Percentiles rank a stretch among this genome's conserved stretches.
phyloP scores from a whole-genome alignment of 2,113 vertebrate genomes.

The Sprattus sprattus region DNA sequence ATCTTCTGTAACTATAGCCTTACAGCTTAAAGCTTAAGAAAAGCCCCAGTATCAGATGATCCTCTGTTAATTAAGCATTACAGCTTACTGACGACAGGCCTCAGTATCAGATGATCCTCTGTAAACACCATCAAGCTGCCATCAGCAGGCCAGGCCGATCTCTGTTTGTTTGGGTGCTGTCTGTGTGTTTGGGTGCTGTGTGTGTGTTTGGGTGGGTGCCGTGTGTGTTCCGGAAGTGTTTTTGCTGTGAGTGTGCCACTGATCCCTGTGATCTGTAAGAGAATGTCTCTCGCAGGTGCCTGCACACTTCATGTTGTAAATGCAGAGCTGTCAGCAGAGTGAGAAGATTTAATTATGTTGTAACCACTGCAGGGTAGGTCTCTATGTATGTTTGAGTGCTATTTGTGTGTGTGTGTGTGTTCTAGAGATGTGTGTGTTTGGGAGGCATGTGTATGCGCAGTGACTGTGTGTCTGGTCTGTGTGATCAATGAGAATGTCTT shows the following conservation, averaged over 20 bases:
- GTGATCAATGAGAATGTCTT: background rate
- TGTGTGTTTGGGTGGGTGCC: background rate
- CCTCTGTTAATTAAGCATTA: background rate
- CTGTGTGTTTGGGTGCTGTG: background rate
- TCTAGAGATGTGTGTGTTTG: background rate
- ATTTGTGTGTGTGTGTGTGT: background rate
- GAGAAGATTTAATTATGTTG: too few species aligned
- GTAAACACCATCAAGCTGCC: background rate
- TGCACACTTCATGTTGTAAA: background rate
- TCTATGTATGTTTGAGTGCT: background rate
- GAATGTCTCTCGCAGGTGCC: background rate
- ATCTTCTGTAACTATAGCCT: background rate
- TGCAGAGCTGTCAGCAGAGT: too few species aligned
- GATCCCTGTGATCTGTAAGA: background rate
- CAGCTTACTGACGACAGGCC: background rate
- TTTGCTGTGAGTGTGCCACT: too few species aligned
- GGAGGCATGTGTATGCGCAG: too few species aligned
- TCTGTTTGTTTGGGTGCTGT: background rate
- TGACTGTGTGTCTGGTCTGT: background rate
- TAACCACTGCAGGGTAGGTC: background rate
- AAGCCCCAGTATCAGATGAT: background rate
- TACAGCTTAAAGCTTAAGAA: background rate
- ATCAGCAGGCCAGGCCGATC: background rate
- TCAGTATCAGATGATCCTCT: constrained; percentile 3
- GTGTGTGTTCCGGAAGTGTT: background rate